Conservation (phyloP, 2,888 invertebrate species). For the Hydrotaea cyrtoneurina region DNA sequence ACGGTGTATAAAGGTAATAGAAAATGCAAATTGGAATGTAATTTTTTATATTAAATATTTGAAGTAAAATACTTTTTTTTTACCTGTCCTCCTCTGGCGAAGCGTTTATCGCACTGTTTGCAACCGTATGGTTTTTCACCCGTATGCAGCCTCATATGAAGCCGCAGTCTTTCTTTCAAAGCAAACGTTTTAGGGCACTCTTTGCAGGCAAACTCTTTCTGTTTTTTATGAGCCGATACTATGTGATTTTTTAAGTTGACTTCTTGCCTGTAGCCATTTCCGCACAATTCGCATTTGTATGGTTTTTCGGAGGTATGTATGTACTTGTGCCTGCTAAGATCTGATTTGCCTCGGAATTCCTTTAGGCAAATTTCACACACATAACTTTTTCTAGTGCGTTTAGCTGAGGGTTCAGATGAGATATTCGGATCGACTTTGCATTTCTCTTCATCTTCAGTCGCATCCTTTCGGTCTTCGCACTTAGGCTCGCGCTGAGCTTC, state of each 20-base stretch:
- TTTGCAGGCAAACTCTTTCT: conserved; percentile 84
- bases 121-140: conserved; percentile 87
- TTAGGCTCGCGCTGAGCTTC: conserved; percentile 51
- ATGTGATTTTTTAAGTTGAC: conserved; percentile 85
- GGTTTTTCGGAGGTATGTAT: conserved; percentile 86
- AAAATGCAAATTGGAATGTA: too few relatives aligned
- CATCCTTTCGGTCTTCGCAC: neutral
- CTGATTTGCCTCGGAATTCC: conserved; percentile 84
- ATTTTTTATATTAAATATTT: too few relatives aligned
- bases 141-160: conserved; percentile 88
- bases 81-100: conserved; percentile 88
- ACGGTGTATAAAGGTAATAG: too few relatives aligned
- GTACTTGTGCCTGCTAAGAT: conserved; percentile 86
- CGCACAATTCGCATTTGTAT: conserved; percentile 84
- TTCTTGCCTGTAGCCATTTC: conserved; percentile 84
- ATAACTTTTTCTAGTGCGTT: conserved; percentile 78
- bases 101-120: conserved; percentile 84
- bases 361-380: conserved; percentile 85
- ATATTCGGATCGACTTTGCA: conserved; percentile 29
- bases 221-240: conserved; percentile 77
- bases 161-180: conserved; percentile 87
- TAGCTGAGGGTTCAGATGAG: conserved; percentile 27
- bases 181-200: conserved; percentile 89
- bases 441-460: conserved; percentile 28
- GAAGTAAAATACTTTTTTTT: conserved; percentile 58